Evolutionary conservation across 1,140 invertebrate species (phyloP).

Genomic region (Brachionus plicatilis): DNA sequence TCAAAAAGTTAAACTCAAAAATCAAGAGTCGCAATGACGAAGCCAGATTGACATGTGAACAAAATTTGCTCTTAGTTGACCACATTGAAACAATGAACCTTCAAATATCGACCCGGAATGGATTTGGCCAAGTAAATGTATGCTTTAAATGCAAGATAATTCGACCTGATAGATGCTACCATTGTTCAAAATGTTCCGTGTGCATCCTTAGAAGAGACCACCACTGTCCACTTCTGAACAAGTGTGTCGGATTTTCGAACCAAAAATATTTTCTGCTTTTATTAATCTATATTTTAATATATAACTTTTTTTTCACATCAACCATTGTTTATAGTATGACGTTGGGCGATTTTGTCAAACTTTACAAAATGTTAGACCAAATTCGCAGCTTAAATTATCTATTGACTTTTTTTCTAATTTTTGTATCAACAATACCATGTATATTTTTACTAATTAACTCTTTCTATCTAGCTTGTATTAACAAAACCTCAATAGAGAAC

Average conservation of each 20-base stretch:
- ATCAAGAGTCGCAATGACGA: neutral
- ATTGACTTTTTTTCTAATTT: neutral
- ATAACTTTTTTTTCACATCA: neutral
- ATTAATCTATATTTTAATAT: neutral
- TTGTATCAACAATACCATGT: neutral
- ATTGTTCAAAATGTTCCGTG: slow-evolving; percentile 3
- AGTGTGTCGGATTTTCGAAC: neutral
- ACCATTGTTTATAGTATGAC: neutral
- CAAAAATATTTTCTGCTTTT: slow-evolving; percentile 3
- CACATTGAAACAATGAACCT: neutral
- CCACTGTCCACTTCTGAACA: slow-evolving; percentile 4
- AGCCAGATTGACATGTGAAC: neutral
- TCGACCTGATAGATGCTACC: neutral
- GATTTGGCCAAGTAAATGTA: neutral
- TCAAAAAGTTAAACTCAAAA: neutral
- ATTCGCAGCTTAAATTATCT: neutral
- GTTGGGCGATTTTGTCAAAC: neutral
- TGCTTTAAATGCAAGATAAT: neutral
- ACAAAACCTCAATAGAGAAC: neutral
- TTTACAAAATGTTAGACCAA: neutral
- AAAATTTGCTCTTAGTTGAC: neutral
- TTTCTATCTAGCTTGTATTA: neutral
- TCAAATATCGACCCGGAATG: neutral
- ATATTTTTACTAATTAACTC: neutral
- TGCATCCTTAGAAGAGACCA: neutral